These are phyloP conservation scores for Calephelis nemesis DNA, from an alignment of 1,140 invertebrate genomes.

Conservation along the genomic window DNA sequence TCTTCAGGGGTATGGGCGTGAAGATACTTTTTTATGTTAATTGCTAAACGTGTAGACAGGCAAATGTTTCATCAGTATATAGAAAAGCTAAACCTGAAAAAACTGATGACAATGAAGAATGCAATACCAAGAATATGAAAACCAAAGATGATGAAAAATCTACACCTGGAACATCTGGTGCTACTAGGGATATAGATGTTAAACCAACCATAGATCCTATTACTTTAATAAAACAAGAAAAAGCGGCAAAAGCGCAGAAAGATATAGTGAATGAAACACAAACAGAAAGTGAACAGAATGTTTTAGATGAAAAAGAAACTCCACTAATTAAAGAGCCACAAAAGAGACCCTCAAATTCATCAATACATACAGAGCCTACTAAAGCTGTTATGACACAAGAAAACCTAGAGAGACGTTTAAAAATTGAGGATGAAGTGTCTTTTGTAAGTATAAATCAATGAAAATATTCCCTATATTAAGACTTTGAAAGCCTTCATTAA, in stretches of 20 bases:
- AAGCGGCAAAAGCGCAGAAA: constrained; percentile 25
- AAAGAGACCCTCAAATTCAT: constrained; percentile 26
- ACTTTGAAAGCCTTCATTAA: no score
- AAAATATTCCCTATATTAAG: neutral
- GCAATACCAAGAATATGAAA: constrained; percentile 22
- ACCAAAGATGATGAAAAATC: constrained; percentile 27
- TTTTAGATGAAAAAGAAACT: constrained; percentile 20
- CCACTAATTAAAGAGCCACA: neutral
- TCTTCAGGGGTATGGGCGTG: no score
- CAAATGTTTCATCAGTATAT: constrained; percentile 80
- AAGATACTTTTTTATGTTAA: neutral
- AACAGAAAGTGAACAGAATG: constrained; percentile 22
- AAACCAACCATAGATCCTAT: constrained; percentile 41
- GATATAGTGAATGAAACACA: constrained; percentile 21
- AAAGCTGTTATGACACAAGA: constrained; percentile 39
- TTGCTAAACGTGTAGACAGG: constrained; percentile 66
- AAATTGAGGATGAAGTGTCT: constrained; percentile 70
- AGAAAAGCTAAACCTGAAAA: constrained; percentile 36
- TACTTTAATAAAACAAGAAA: constrained; percentile 42
- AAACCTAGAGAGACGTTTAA: constrained; percentile 56
- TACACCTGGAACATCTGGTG: constrained; percentile 37
- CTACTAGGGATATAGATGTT: constrained; percentile 20
- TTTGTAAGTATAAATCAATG: constrained; percentile 67
- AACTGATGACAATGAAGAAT: constrained; percentile 20
- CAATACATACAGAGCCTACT: constrained; percentile 1